Evolutionary conservation across 2,888 invertebrate species (phyloP), one percentile per base, ranked within the genome.

Genomic region (Sinohyriopsis cumingii): DNA sequence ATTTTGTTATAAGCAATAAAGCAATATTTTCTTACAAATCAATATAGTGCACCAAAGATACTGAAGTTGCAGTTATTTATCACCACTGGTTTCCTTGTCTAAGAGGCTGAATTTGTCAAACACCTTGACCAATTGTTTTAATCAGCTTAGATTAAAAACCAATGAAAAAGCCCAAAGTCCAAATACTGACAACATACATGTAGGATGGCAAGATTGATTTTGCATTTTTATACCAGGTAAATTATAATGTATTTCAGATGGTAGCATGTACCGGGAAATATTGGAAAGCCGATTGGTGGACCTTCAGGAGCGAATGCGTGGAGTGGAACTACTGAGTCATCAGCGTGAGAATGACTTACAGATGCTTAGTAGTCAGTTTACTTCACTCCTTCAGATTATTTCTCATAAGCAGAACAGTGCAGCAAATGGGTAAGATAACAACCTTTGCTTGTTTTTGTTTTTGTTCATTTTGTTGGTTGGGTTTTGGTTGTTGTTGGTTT

Each of bases 281-380:
- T 90, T 95, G 84, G 93, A 94, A 75, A 93, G 93, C 87, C 92
- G 93, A 63, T 91, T 95, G 78, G 94, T 94, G 6, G 95, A 95
- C 83, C 92, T 95, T 82, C 94, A 95, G 85, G 93, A 94, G 71
- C 94, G 95, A 73, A 90, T 96, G 61, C 94, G 95, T 86, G 95
- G 94, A 86, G 91, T 96, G 60, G 95, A 95, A 86, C 93, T 94
- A 24, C 93, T 95, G 91, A 95, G 95, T 89, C 91, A 94, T 28
- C 93, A 93, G 5, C 92, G 94, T 19, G 94, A 95, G 86, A 95
- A 95, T 87, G 95, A 95, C 86, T 92, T 95, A 12, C 93, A 94
- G 73, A 91, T 93, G 69, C 89, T 95, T 33, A 92, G 93, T 0
- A 93, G 93, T 84, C 94, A 94, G 84, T 91, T 94, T 71, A 83